These are phyloP conservation scores for Pipa parva DNA, from an alignment of 2,113 vertebrate species.

Conservation along the genomic window DNA sequence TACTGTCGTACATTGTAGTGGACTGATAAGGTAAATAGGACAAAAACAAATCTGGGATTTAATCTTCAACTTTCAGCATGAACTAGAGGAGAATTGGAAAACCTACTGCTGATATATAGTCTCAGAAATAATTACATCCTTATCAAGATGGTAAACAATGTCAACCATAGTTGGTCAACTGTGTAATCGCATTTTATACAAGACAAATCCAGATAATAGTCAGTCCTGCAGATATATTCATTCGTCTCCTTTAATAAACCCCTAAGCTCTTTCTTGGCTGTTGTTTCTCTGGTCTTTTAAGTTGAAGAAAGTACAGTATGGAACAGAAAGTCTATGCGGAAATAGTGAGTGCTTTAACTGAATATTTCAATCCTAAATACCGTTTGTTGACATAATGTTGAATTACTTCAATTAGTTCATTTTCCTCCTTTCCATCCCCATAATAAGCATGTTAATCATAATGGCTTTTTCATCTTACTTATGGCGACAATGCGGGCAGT, in stretches of 20 bases:
- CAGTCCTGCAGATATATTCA: neutral
- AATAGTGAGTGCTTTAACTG: neutral
- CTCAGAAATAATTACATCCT: too few species aligned
- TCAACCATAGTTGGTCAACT: neutral
- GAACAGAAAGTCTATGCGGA: too few species aligned
- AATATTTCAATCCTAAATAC: slow-evolving; percentile 21
- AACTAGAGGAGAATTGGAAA: too few species aligned
- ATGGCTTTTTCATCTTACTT: slow-evolving; percentile 67
- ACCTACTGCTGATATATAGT: too few species aligned
- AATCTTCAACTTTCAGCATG: too few species aligned
- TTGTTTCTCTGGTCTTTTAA: too few species aligned
- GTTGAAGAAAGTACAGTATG: too few species aligned
- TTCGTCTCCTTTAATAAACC: neutral
- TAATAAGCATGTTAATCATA: slow-evolving; percentile 65
- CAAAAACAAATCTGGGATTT: too few species aligned
- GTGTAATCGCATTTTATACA: neutral
- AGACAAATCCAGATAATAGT: neutral
- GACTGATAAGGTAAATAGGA: too few species aligned
- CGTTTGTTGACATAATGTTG: slow-evolving; percentile 1
- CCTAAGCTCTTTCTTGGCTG: neutral
- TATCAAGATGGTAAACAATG: neutral
- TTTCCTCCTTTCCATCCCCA: slow-evolving; percentile 53
- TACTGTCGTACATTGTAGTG: too few species aligned
- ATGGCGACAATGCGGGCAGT: slow-evolving; percentile 48
- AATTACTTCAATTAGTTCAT: slow-evolving; percentile 67